Conservation (phyloP, 2,888 invertebrate species). For the Ypsolopha sequella region DNA sequence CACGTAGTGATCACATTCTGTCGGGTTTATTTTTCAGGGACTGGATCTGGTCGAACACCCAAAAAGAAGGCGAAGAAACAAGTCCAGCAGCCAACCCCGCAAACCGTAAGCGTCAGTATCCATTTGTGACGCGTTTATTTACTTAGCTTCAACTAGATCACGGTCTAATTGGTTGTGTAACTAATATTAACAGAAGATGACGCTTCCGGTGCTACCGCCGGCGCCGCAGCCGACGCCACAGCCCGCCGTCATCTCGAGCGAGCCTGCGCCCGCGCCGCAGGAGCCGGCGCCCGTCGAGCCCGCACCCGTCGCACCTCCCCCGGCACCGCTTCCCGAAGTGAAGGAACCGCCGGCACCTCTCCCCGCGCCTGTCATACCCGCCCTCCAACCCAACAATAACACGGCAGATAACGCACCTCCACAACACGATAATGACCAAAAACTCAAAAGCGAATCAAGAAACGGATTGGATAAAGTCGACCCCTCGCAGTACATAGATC, state of each 20-base stretch:
- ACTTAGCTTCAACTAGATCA: neutral
- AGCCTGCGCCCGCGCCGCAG: conserved; percentile 12
- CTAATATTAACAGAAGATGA: neutral
- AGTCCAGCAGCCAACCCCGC: conserved; percentile 25
- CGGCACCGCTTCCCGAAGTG: conserved; percentile 11
- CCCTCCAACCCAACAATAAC: conserved; percentile 18
- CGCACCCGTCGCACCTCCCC: conserved; percentile 8
- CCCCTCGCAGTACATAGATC: conserved; percentile 70
- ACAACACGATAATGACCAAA: conserved; percentile 26
- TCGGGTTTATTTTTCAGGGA: conserved; percentile 32
- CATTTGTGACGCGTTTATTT: neutral
- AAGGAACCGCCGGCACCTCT: conserved; percentile 11
- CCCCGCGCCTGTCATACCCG: conserved; percentile 27
- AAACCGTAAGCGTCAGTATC: conserved; percentile 43
- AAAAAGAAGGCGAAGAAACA: conserved; percentile 61
- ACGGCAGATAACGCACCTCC: conserved; percentile 8
- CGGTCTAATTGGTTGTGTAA: neutral
- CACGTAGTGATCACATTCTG: too few relatives aligned
- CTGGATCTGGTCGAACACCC: conserved; percentile 44
- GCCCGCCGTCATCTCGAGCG: conserved; percentile 27
- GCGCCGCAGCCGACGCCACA: conserved; percentile 31
- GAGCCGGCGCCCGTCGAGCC: conserved; percentile 8
- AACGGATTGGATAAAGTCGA: conserved; percentile 59
- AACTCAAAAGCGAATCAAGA: conserved; percentile 42
- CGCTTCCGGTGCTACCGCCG: conserved; percentile 10